These are phyloP conservation scores for Nematolebias whitei DNA, from an alignment of 2,113 vertebrate genomes.

Conservation along the genomic window DNA sequence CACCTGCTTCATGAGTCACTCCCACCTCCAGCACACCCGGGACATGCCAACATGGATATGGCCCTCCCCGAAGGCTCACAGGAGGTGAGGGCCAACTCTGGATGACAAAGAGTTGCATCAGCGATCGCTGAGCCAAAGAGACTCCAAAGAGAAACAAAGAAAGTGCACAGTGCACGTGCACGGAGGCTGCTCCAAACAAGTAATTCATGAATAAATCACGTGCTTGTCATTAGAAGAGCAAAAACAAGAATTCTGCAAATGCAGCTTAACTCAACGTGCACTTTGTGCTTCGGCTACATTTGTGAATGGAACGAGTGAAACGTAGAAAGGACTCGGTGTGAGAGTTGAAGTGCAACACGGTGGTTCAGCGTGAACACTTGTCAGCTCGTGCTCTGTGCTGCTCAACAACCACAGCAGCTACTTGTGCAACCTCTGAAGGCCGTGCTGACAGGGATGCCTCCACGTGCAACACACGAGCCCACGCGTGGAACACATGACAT, in stretches of 20 bases:
- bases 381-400: constrained; percentile 40
- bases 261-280: constrained; percentile 68
- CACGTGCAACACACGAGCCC: constrained; percentile 39
- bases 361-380: constrained; percentile 57
- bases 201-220: constrained; percentile 85
- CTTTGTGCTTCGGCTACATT: constrained; percentile 27
- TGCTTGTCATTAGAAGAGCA: constrained; percentile 78
- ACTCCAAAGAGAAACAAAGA: constrained; percentile 73
- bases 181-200: constrained; percentile 78
- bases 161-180: constrained; percentile 71
- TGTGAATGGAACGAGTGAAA: constrained; percentile 58
- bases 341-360: too few relatives aligned
- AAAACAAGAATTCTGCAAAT: constrained; percentile 78
- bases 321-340: constrained; percentile 27
- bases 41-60: constrained; percentile 81
- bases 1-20: constrained; percentile 81
- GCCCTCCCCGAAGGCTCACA: constrained; percentile 79
- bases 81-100: constrained; percentile 80
- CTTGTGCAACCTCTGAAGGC: constrained; percentile 65
- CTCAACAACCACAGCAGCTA: constrained; percentile 42
- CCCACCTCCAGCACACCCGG: constrained; percentile 77
- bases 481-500: too few relatives aligned
- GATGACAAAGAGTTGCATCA: constrained; percentile 86
- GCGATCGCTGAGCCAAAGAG: constrained; percentile 83
- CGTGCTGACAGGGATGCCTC: constrained; percentile 51